phyloP scores from a whole-genome alignment of 2,797 vertebrate genomes.

The Acanthiza pusilla region DNA sequence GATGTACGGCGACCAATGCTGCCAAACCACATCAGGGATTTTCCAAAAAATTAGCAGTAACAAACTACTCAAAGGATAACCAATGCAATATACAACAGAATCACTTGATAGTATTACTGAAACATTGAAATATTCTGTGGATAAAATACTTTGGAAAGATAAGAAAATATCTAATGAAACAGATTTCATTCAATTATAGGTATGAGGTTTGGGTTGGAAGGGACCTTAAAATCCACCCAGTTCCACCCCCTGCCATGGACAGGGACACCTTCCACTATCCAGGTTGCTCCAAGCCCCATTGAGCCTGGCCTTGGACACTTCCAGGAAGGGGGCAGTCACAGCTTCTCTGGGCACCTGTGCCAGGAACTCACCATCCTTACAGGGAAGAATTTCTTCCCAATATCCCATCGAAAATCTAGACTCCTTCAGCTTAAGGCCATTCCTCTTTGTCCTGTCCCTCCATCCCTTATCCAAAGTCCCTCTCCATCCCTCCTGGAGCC shows the following conservation, averaged over 20 bases:
- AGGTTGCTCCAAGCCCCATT: rapidly evolving
- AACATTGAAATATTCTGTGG: neutral
- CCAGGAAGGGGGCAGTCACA: neutral
- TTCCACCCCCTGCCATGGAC: neutral
- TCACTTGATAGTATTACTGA: neutral
- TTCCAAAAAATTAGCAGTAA: neutral
- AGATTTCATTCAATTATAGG: neutral
- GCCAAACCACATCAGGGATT: neutral
- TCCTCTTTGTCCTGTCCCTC: neutral
- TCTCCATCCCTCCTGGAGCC: neutral
- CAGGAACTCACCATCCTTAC: rapidly evolving
- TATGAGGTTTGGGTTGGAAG: neutral
- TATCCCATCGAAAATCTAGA: neutral
- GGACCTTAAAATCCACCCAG: neutral
- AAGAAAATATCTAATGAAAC: neutral
- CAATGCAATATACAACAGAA: neutral
- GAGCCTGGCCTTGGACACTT: rapidly evolving
- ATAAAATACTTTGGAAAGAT: neutral
- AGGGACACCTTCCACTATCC: neutral
- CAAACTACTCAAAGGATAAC: neutral
- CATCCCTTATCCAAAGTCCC: rapidly evolving
- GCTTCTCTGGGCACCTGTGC: neutral
- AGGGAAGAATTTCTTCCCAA: neutral
- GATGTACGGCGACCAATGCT: rapidly evolving
- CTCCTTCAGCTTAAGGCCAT: neutral